Evolutionary conservation across 2,888 invertebrate genomes (phyloP).

Genomic region (Cheiracanthium punctorium): DNA sequence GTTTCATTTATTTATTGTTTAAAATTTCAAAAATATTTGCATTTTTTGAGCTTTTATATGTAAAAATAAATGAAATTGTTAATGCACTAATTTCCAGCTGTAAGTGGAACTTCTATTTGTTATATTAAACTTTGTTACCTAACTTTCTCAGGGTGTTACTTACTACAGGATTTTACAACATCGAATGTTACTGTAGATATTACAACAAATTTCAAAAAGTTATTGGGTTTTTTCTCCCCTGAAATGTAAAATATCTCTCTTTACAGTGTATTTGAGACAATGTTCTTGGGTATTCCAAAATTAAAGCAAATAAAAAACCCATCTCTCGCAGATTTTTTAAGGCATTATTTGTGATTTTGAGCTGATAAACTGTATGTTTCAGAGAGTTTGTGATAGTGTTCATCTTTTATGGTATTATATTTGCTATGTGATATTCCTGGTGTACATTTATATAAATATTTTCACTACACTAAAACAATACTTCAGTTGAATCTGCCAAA

Average conservation of each 20-base stretch:
- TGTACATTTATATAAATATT: constrained; percentile 1
- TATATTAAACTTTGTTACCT: constrained; percentile 64
- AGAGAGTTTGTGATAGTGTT: constrained; percentile 4
- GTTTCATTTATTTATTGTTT: not conserved
- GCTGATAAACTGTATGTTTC: not conserved
- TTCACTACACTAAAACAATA: not conserved
- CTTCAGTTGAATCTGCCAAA: constrained; percentile 1
- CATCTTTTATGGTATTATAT: constrained; percentile 12
- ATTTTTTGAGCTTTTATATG: constrained; percentile 64
- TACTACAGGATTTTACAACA: constrained; percentile 63
- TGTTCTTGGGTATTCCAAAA: not conserved
- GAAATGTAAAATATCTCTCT: not conserved
- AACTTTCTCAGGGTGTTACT: constrained; percentile 61
- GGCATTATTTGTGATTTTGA: not conserved
- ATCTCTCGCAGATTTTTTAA: not conserved
- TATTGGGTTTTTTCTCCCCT: not conserved
- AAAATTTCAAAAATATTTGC: constrained; percentile 8
- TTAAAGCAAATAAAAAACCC: not conserved
- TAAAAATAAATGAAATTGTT: constrained; percentile 48
- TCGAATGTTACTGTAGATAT: constrained; percentile 50
- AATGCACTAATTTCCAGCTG: not conserved
- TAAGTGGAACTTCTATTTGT: constrained; percentile 44
- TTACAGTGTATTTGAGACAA: not conserved
- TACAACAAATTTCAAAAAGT: not conserved
- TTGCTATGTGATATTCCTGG: constrained; percentile 6